Evolutionary conservation across 2,797 vertebrate species (phyloP).

Genomic region (Crocodylus rhombifer): DNA sequence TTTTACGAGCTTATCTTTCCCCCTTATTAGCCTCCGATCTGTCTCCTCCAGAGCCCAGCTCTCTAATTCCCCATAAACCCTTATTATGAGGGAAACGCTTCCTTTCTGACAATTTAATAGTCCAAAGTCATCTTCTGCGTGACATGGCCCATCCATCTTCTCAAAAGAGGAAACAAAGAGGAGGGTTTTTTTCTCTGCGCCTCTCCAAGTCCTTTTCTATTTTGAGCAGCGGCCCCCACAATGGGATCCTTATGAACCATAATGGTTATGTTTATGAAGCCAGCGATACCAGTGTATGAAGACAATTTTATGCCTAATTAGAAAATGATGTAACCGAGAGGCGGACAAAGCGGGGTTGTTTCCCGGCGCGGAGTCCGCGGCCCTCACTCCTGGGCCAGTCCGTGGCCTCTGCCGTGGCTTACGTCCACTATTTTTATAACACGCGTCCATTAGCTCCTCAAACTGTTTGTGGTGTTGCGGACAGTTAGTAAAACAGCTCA

Average conservation of each 20-base stretch:
- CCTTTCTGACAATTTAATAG: conserved; percentile 96
- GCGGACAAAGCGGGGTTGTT: conserved; percentile 79
- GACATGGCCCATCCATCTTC: conserved; percentile 95
- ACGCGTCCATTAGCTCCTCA: conserved; percentile 77
- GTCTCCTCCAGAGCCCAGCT: conserved; percentile 84
- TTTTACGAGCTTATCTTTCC: background rate
- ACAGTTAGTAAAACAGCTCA: conserved; percentile 87
- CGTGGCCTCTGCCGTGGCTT: conserved; percentile 68
- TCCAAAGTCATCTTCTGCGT: conserved; percentile 93
- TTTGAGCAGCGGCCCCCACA: conserved; percentile 89
- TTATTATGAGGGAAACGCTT: conserved; percentile 91
- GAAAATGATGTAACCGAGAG: conserved; percentile 84
- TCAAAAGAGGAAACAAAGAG: conserved; percentile 89
- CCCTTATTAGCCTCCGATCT: conserved; percentile 75
- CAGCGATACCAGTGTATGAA: conserved; percentile 91
- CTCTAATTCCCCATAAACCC: conserved; percentile 87
- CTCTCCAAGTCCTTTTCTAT: conserved; percentile 90
- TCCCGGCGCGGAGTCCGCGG: conserved; percentile 34
- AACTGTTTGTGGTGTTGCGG: conserved; percentile 83
- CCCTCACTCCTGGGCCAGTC: conserved; percentile 60
- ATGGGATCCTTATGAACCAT: conserved; percentile 92
- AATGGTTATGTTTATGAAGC: conserved; percentile 95
- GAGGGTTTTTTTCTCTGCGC: conserved; percentile 84
- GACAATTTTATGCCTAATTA: conserved; percentile 88
- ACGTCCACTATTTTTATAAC: conserved; percentile 73